These are phyloP conservation scores for Hoplias malabaricus DNA, from an alignment of 2,113 vertebrate species.

Conservation along the genomic window DNA sequence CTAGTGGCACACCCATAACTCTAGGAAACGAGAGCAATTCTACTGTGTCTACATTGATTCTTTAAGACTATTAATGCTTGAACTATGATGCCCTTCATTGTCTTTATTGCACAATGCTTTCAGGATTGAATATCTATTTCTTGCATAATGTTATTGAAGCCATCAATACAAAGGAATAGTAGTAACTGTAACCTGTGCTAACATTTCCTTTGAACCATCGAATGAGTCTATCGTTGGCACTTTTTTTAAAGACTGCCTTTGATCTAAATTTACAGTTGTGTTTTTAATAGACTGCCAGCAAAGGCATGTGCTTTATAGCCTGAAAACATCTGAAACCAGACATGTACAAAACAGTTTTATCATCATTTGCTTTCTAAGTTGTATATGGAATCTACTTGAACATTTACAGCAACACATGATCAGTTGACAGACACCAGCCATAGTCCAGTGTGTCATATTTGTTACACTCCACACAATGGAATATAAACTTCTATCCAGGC, in stretches of 20 bases:
- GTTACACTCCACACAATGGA: not conserved
- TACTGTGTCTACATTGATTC: not conserved
- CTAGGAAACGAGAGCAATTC: not conserved
- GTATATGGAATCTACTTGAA: not conserved
- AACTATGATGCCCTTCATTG: conserved; percentile 5
- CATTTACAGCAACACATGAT: not conserved
- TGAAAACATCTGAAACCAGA: not conserved
- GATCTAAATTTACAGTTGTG: not conserved
- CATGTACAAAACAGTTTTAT: not conserved
- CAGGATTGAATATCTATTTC: not conserved
- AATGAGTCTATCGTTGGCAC: not conserved
- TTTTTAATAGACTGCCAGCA: not conserved
- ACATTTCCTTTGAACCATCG: not conserved
- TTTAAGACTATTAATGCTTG: conserved; percentile 8
- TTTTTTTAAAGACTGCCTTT: not conserved
- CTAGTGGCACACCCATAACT: not conserved
- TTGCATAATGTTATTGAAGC: not conserved
- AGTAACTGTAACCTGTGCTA: not conserved
- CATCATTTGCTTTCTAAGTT: not conserved
- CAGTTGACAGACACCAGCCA: not conserved
- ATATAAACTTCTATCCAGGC: not conserved
- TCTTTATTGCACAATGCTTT: not conserved
- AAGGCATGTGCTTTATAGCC: not conserved
- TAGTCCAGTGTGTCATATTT: not conserved
- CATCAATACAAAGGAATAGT: not conserved